phyloP scores from a whole-genome alignment of 2,888 invertebrate genomes.

The Hofmannophila pseudospretella region DNA sequence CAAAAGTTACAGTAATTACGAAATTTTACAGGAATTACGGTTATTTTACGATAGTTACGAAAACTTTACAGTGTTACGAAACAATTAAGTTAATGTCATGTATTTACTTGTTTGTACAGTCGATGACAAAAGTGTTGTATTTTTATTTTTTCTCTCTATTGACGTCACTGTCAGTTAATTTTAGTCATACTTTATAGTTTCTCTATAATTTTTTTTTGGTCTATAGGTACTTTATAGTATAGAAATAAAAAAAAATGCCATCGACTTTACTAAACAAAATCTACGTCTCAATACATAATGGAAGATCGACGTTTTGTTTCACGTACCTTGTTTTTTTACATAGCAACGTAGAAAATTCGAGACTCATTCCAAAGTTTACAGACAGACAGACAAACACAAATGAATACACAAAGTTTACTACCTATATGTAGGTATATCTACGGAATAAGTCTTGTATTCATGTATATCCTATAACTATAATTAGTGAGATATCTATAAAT shows the following conservation, averaged over 20 bases:
- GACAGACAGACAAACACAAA: constrained; percentile 47
- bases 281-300: constrained; percentile 6
- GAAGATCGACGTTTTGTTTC: constrained; percentile 3
- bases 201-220: too few species aligned
- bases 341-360: constrained; percentile 39
- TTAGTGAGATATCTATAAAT: constrained; percentile 78
- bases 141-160: too few species aligned
- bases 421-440: constrained; percentile 46
- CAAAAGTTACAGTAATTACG: constrained; percentile 1
- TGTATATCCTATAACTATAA: constrained; percentile 49
- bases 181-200: too few species aligned
- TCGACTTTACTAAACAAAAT: constrained; percentile 7
- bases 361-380: constrained; percentile 56
- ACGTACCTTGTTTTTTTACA: constrained; percentile 4
- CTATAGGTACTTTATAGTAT: too few species aligned
- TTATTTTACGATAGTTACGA: constrained; percentile 15
- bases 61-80: constrained; percentile 11
- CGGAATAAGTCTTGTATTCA: constrained; percentile 74
- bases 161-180: too few species aligned
- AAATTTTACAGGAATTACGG: constrained; percentile 9
- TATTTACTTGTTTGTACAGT: constrained; percentile 23
- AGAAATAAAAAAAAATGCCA: too few species aligned
- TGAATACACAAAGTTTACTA: constrained; percentile 40
- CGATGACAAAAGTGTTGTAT: constrained; percentile 26
- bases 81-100: constrained; percentile 44